These are phyloP conservation scores for Sinotaia quadrata DNA, from an alignment of 2,888 invertebrate species.

Conservation along the genomic window DNA sequence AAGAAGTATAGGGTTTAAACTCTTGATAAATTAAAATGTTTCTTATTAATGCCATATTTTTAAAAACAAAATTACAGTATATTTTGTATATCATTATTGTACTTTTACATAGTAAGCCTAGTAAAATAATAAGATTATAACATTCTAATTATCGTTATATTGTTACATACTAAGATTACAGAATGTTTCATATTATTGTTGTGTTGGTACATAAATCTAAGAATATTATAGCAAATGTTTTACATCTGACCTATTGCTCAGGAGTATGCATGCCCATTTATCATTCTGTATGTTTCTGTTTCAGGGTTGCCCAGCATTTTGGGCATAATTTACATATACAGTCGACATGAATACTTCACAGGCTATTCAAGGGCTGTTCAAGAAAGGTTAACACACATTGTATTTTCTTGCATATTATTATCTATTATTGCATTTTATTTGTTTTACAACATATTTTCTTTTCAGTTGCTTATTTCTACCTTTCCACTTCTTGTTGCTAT, in stretches of 20 bases:
- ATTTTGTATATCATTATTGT: no score
- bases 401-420: no score
- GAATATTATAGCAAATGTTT: no score
- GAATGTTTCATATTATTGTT: not conserved
- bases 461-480: not conserved
- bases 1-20: no score
- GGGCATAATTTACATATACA: conserved; percentile 37
- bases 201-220: not conserved
- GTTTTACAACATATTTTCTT: not conserved
- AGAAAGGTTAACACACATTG: conserved; percentile 33
- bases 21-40: no score
- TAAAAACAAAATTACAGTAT: no score
- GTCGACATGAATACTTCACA: conserved; percentile 36
- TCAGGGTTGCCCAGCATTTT: conserved; percentile 15
- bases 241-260: no score
- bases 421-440: no score
- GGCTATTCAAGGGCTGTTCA: conserved; percentile 38
- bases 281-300: not conserved
- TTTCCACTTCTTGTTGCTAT: not conserved
- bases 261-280: not conserved
- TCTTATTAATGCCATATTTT: no score
- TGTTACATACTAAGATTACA: not conserved
- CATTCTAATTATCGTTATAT: no score
- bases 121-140: no score
- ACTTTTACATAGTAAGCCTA: no score